Percentiles rank a stretch among this genome's conserved stretches.
Conservation (phyloP, 2,797 vertebrate species). For the Neosalanx taihuensis region DNA sequence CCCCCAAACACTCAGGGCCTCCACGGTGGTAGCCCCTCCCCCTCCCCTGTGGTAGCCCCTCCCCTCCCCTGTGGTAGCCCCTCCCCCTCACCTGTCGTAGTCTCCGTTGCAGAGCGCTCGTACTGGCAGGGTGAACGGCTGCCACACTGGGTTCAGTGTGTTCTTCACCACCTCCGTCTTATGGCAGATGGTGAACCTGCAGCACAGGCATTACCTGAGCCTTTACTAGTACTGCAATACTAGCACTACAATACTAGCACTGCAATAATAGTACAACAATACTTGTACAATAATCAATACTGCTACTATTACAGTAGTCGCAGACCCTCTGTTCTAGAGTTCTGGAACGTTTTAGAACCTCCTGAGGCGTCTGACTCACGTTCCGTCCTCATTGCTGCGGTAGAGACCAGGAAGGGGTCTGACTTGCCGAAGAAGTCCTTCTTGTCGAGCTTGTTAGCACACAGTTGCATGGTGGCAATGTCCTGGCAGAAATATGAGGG, state of each 20-base stretch:
- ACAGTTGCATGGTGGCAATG: constrained; percentile 94
- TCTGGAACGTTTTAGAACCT: neutral
- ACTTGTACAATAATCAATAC: too few relatives aligned
- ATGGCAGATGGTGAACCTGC: constrained; percentile 98
- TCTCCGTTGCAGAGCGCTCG: constrained; percentile 94
- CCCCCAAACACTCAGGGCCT: too few relatives aligned
- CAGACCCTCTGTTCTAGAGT: neutral
- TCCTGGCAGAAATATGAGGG: constrained; percentile 66
- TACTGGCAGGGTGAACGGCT: constrained; percentile 94
- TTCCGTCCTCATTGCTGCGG: constrained; percentile 96
- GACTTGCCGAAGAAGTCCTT: constrained; percentile 99
- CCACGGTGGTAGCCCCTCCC: neutral
- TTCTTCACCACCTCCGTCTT: constrained; percentile 98
- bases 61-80: too few relatives aligned
- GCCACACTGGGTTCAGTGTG: constrained; percentile 94
- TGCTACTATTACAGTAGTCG: too few relatives aligned
- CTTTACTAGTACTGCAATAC: neutral
- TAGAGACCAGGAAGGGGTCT: constrained; percentile 95
- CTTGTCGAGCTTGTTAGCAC: constrained; percentile 97
- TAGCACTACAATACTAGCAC: neutral
- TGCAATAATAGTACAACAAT: neutral
- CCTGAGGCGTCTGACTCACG: constrained; percentile 71
- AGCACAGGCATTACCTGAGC: neutral
- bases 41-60: too few relatives aligned
- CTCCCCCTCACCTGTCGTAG: constrained; percentile 80